Evolutionary conservation across 2,797 vertebrate genomes (phyloP), one percentile per base, ranked within the genome.

Genomic region (Geotrypetes seraphini): DNA sequence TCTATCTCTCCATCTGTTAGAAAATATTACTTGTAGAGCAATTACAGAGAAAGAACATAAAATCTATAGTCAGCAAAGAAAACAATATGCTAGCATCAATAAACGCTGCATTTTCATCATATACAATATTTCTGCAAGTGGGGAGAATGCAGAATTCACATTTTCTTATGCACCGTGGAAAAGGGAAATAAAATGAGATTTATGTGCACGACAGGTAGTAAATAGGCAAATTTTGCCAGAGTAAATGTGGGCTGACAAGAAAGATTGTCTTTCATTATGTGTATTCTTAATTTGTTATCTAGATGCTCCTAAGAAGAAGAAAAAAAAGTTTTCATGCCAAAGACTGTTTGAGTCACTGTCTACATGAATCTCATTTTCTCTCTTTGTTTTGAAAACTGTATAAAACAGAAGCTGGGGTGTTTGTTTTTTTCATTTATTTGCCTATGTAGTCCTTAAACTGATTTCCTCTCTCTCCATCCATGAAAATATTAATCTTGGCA

Each of bases 81-180:
- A 25, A 29, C 30, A 22, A 19, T 23, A 12, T 31, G 24, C 47
- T 34, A 22, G 11, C 16, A 39, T 30, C 18, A 17, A 8, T 34
- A 35, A 40, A 31, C 23, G 26, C 24, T 47, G 32, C 15, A 35
- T 47, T 44, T 40, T 35, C 40, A 31, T 47, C 32, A 35, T 22
- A 19, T 12, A 16, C 26, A 24, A 35, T 39, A 39, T 34, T 23
- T 26, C 30, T 39, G 12, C 19, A 21, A 31, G 16, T 31, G 19
- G 35, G 22, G 47, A n/a, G 47, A 47, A 10, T 47, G 32, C 19
- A 27, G 28, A 31, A 35, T 39, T 39, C 24, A 47, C 31, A 35
- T 27, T 35, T 35, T 31, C 19, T 26, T 12, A 11, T 10, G 16
- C 31, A 35, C 47, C 23, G 14, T 19, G 29, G 22, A 19, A 39